Conservation (phyloP, 2,888 invertebrate species). For the Ctena decussata region DNA sequence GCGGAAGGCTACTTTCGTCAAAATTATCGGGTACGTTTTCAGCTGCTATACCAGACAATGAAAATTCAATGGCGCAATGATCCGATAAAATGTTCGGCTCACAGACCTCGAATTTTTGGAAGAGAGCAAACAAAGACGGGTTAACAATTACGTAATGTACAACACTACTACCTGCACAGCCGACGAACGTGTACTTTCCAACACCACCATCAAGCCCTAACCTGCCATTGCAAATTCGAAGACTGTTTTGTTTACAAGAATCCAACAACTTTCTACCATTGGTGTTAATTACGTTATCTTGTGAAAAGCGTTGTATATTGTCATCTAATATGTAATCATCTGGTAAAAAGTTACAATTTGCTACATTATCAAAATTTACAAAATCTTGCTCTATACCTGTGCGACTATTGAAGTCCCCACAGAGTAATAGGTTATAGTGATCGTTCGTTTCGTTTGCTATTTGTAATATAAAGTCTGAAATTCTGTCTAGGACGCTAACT, state of each 20-base stretch:
- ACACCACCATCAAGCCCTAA: not conserved
- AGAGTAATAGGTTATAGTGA: not conserved
- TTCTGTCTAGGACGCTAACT: not conserved
- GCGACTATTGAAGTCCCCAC: constrained; percentile 21
- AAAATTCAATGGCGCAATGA: too few species aligned
- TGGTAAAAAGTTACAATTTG: constrained; percentile 3
- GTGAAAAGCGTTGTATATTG: not conserved
- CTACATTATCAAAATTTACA: not conserved
- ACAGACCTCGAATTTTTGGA: too few species aligned
- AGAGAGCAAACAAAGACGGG: too few species aligned
- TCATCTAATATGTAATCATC: not conserved
- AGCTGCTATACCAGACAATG: too few species aligned
- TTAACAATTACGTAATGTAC: constrained; percentile 3
- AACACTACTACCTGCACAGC: constrained; percentile 7
- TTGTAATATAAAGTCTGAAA: too few species aligned
- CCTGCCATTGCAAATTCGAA: constrained; percentile 29
- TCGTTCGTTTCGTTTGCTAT: too few species aligned
- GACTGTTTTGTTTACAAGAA: constrained; percentile 22
- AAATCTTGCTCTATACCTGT: constrained; percentile 9
- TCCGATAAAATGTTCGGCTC: too few species aligned
- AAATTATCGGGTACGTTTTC: too few species aligned
- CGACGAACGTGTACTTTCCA: constrained; percentile 15
- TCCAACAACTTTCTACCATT: constrained; percentile 17
- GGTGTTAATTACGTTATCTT: constrained; percentile 15
- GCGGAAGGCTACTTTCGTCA: too few species aligned